Evolutionary conservation across 2,797 vertebrate species (phyloP).

Genomic region (Enteromius radiatus): DNA sequence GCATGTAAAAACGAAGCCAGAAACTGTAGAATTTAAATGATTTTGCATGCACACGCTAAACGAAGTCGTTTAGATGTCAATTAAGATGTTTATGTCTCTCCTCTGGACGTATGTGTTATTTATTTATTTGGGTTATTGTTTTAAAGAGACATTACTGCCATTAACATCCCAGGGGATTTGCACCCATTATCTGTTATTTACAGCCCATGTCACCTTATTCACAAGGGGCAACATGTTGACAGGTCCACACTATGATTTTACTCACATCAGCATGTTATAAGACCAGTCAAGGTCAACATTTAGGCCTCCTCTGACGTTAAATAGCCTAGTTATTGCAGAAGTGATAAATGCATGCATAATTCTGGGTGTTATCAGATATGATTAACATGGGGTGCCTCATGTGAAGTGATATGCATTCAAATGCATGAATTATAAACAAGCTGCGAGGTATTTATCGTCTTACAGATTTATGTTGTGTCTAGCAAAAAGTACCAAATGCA

Average conservation of each 20-base stretch:
- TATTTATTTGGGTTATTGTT: constrained; percentile 59
- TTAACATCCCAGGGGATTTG: constrained; percentile 41
- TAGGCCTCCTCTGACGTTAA: constrained; percentile 39
- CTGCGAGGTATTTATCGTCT: not conserved
- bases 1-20: constrained; percentile 39
- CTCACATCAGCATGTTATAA: constrained; percentile 48
- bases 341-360: constrained; percentile 18
- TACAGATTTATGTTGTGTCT: constrained; percentile 21
- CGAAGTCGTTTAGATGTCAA: not conserved
- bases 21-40: not conserved
- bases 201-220: constrained; percentile 24
- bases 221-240: constrained; percentile 37
- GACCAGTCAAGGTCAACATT: constrained; percentile 50
- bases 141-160: constrained; percentile 55
- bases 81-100: constrained; percentile 8
- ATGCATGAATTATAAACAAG: not conserved
- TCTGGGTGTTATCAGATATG: not conserved
- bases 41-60: not conserved
- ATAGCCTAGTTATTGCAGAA: constrained; percentile 40
- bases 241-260: not conserved
- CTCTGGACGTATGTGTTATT: constrained; percentile 20
- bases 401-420: constrained; percentile 12
- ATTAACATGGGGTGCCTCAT: constrained; percentile 4
- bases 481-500: constrained; percentile 1
- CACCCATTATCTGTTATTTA: constrained; percentile 21